phyloP scores from a whole-genome alignment of 2,797 vertebrate species.

The Enteromius unitaeniatus region DNA sequence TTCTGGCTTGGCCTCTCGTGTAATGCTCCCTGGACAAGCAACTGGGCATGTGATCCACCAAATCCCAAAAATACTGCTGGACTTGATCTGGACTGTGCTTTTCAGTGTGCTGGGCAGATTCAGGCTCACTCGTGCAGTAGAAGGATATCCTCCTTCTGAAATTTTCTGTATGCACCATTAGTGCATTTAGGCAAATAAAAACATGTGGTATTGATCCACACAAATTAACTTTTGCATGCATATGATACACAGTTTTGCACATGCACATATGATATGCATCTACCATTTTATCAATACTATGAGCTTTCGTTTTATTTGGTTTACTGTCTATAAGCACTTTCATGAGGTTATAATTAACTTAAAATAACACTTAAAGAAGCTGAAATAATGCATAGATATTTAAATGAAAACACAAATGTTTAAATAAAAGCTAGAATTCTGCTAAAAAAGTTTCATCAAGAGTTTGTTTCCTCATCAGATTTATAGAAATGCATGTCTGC shows the following conservation, averaged over 20 bases:
- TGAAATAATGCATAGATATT: too few species aligned
- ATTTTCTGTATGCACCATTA: background rate
- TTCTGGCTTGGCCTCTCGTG: conserved; percentile 30
- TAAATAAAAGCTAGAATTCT: background rate
- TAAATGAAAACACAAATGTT: too few species aligned
- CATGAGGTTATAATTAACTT: background rate
- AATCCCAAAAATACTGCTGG: conserved; percentile 29
- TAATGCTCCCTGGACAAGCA: conserved; percentile 44
- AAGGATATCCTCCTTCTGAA: too few species aligned
- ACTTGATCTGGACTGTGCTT: conserved; percentile 8
- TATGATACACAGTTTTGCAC: too few species aligned
- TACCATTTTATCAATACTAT: too few species aligned
- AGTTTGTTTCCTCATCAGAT: background rate
- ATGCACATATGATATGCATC: background rate
- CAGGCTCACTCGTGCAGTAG: background rate
- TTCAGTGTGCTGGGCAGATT: background rate
- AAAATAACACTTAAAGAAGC: too few species aligned
- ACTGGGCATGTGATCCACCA: conserved; percentile 37
- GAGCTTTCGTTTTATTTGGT: too few species aligned
- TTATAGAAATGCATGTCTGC: too few species aligned
- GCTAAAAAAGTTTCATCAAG: background rate
- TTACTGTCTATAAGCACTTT: too few species aligned
- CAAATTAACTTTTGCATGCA: too few species aligned
- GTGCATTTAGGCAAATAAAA: background rate
- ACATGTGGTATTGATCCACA: too few species aligned